Conservation (phyloP, 2,113 vertebrate species). For the Rattus rattus region DNA sequence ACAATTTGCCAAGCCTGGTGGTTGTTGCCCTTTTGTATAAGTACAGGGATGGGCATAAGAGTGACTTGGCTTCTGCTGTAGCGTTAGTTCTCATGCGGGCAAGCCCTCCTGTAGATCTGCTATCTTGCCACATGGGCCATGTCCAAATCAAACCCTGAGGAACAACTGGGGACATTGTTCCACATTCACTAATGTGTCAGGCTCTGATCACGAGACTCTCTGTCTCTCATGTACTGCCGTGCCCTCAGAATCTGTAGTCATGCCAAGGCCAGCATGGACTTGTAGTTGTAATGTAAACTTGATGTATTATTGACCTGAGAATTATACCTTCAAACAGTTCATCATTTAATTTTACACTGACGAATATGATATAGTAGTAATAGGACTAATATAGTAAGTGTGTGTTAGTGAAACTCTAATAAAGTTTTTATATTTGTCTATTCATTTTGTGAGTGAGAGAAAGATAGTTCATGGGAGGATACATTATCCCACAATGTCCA, state of each 20-base stretch:
- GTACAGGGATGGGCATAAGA: accelerated
- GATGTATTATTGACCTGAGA: not conserved
- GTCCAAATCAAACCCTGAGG: not conserved
- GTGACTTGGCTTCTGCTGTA: not conserved
- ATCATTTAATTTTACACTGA: not conserved
- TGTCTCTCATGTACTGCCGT: not conserved
- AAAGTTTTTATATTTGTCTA: not conserved
- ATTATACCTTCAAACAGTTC: not conserved
- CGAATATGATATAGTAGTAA: not conserved
- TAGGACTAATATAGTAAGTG: not conserved
- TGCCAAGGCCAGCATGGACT: accelerated
- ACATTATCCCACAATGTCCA: not conserved
- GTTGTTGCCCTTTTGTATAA: not conserved
- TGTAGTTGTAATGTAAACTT: not conserved
- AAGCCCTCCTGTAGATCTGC: not conserved
- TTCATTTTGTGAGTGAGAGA: not conserved
- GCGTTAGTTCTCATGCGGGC: too few relatives aligned
- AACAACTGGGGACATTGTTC: not conserved
- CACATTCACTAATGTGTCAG: not conserved
- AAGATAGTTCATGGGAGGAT: not conserved
- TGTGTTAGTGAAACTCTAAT: not conserved
- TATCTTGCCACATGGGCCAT: not conserved
- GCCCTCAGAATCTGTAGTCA: accelerated
- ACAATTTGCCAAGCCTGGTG: not conserved
- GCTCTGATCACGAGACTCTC: not conserved